Conservation (phyloP, 2,113 vertebrate species). For the Rhegmatorhina hoffmannsi region DNA sequence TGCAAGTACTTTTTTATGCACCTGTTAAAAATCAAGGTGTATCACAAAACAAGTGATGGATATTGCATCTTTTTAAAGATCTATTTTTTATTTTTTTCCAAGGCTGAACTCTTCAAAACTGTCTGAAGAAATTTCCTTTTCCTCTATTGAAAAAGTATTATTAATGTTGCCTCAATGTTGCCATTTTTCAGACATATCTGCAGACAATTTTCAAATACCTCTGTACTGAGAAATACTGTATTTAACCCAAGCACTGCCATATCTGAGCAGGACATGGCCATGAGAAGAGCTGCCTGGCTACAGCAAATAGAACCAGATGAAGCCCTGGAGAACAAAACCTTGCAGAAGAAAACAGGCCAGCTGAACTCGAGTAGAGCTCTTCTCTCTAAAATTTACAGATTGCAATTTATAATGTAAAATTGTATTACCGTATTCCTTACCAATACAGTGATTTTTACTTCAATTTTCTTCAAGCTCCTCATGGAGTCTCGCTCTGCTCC, state of each 20-base stretch:
- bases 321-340: not conserved
- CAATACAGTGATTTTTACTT: not conserved
- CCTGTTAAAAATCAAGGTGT: not conserved
- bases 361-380: rapidly evolving
- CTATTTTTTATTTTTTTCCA: not conserved
- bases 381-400: not conserved
- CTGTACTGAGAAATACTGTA: not conserved
- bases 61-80: not conserved
- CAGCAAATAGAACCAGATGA: not conserved
- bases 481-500: not conserved
- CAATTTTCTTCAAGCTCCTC: not conserved
- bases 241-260: not conserved
- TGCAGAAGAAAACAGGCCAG: not conserved
- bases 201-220: not conserved
- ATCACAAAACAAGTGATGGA: not conserved
- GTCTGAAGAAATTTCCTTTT: not conserved
- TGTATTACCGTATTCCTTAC: not conserved
- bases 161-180: not conserved
- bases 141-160: not conserved
- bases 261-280: not conserved
- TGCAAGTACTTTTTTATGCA: not conserved
- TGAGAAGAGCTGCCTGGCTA: not conserved
- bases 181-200: not conserved
- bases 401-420: not conserved
- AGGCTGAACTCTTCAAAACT: not conserved